Evolutionary conservation across 1,140 invertebrate genomes (phyloP).

Genomic region (Anoplolepis gracilipes): DNA sequence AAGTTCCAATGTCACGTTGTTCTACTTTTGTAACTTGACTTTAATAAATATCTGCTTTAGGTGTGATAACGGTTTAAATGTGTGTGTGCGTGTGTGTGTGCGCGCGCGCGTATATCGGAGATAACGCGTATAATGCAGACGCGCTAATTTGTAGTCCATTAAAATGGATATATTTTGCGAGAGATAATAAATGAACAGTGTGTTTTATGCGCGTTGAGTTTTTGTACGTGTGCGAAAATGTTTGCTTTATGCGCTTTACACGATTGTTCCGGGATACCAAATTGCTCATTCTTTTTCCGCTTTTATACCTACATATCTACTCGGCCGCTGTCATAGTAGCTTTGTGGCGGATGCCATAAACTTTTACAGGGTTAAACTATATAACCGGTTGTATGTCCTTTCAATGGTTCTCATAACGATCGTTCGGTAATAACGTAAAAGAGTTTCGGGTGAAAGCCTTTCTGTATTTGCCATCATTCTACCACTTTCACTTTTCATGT

Average conservation of each 20-base stretch:
- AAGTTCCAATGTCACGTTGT: background rate
- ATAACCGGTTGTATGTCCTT: too few species aligned
- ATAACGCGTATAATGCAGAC: conserved; percentile 12
- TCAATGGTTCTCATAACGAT: background rate
- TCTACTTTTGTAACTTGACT: background rate
- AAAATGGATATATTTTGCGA: conserved; percentile 31
- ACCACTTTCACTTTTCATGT: conserved; percentile 18
- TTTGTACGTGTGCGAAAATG: conserved; percentile 16
- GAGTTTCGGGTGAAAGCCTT: background rate
- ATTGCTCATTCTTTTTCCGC: background rate
- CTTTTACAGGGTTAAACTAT: too few species aligned
- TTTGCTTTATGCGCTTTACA: conserved; percentile 34
- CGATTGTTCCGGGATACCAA: conserved; percentile 26
- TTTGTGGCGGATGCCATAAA: background rate
- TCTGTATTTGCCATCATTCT: background rate
- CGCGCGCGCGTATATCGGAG: background rate
- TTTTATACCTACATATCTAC: background rate
- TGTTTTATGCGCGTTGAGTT: conserved; percentile 17
- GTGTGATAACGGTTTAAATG: background rate
- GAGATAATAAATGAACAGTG: conserved; percentile 33
- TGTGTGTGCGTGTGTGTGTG: background rate
- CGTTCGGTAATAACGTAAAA: background rate
- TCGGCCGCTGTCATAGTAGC: background rate
- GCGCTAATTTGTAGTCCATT: conserved; percentile 43
- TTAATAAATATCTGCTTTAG: background rate